phyloP scores from a whole-genome alignment of 2,888 invertebrate species.

The Chouioia cunea region DNA sequence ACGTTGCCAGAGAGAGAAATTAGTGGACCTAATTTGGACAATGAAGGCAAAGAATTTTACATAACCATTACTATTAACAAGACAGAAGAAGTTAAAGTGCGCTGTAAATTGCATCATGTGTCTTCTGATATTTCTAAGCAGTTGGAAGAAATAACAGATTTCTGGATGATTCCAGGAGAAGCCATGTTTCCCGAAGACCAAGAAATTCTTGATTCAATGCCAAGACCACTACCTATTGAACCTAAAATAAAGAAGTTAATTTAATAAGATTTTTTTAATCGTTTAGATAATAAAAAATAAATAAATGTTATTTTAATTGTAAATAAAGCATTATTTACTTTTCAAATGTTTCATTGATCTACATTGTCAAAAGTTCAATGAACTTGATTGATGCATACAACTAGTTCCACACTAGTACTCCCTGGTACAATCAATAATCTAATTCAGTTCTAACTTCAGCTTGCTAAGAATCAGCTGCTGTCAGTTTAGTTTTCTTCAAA shows the following conservation, averaged over 20 bases:
- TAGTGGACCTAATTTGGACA: slow-evolving; percentile 83
- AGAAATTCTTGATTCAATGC: slow-evolving; percentile 61
- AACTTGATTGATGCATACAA: slow-evolving; percentile 12
- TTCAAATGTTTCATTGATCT: not conserved
- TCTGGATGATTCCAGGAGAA: slow-evolving; percentile 72
- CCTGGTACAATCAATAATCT: slow-evolving; percentile 54
- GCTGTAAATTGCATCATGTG: slow-evolving; percentile 86
- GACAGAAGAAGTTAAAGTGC: slow-evolving; percentile 78
- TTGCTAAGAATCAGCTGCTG: slow-evolving; percentile 37
- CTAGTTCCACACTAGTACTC: slow-evolving; percentile 43
- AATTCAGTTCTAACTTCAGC: slow-evolving; percentile 54
- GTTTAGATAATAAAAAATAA: slow-evolving; percentile 32
- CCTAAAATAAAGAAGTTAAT: slow-evolving; percentile 27
- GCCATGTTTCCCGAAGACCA: slow-evolving; percentile 74
- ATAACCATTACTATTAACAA: slow-evolving; percentile 84
- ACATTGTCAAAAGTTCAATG: not conserved
- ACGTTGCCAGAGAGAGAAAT: slow-evolving; percentile 81
- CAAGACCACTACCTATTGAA: slow-evolving; percentile 43
- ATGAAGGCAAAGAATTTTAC: slow-evolving; percentile 85
- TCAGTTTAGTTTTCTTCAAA: slow-evolving; percentile 15
- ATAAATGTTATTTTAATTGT: slow-evolving; percentile 25
- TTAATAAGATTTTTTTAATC: slow-evolving; percentile 43
- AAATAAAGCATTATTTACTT: slow-evolving; percentile 15
- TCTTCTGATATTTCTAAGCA: slow-evolving; percentile 75
- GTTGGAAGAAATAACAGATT: slow-evolving; percentile 70